These are phyloP conservation scores for Drosophila acutilabella DNA, from an alignment of 2,888 invertebrate species.

Conservation along the genomic window DNA sequence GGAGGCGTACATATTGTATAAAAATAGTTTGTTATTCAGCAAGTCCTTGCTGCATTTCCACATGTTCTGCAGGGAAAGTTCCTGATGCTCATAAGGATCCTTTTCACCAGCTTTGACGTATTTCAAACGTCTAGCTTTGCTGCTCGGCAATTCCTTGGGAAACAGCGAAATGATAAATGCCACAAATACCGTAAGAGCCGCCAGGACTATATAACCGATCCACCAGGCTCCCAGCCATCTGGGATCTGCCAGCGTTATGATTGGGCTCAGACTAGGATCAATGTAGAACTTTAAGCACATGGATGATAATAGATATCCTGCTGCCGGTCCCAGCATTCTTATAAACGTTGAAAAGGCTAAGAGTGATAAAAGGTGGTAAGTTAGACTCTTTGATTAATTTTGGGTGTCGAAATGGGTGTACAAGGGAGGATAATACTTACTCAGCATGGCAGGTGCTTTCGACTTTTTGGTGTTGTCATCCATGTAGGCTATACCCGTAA, in stretches of 20 bases:
- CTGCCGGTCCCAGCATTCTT: slow-evolving; percentile 86
- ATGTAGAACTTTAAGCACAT: slow-evolving; percentile 88
- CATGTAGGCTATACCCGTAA: slow-evolving; percentile 89
- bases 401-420: too few species aligned
- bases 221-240: slow-evolving; percentile 94
- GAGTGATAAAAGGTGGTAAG: background rate
- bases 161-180: slow-evolving; percentile 88
- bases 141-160: slow-evolving; percentile 89
- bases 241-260: slow-evolving; percentile 88
- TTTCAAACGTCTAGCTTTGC: slow-evolving; percentile 86
- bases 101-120: slow-evolving; percentile 64
- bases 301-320: slow-evolving; percentile 89
- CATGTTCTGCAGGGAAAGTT: slow-evolving; percentile 87
- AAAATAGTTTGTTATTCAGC: slow-evolving; percentile 88
- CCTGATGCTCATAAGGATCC: slow-evolving; percentile 21
- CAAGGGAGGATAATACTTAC: slow-evolving; percentile 78
- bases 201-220: slow-evolving; percentile 89
- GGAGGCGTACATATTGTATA: slow-evolving; percentile 90
- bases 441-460: slow-evolving; percentile 88
- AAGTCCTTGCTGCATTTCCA: slow-evolving; percentile 87
- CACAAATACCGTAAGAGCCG: slow-evolving; percentile 86
- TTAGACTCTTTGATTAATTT: too few species aligned
- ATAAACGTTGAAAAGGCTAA: slow-evolving; percentile 88
- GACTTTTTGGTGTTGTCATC: slow-evolving; percentile 90
- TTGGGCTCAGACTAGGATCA: slow-evolving; percentile 87